Evolutionary conservation across 1,140 invertebrate genomes (phyloP).

Genomic region (Drosophila trapezifrons): DNA sequence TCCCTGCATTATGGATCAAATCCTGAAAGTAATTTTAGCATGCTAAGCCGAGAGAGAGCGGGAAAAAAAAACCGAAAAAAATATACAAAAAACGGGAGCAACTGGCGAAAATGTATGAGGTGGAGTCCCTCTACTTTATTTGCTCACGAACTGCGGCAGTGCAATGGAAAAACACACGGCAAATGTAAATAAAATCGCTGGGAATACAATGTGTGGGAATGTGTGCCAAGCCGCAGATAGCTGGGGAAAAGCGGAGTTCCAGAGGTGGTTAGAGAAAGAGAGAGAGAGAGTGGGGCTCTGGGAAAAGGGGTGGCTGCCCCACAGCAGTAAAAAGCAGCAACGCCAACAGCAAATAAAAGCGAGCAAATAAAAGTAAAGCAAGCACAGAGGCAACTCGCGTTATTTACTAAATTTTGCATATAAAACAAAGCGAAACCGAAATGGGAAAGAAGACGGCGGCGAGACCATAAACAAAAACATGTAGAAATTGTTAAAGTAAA

Average conservation of each 20-base stretch:
- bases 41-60: constrained; percentile 43
- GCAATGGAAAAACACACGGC: constrained; percentile 72
- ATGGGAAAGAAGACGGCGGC: constrained; percentile 14
- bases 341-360: constrained; percentile 71
- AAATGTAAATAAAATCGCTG: constrained; percentile 75
- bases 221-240: constrained; percentile 50
- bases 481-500: constrained; percentile 28
- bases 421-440: constrained; percentile 46
- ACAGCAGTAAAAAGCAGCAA: constrained; percentile 71
- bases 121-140: constrained; percentile 28
- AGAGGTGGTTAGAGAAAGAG: too few relatives aligned
- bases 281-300: neutral
- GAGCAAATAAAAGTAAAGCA: constrained; percentile 78
- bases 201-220: constrained; percentile 54
- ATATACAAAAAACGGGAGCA: constrained; percentile 10
- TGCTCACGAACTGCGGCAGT: constrained; percentile 74
- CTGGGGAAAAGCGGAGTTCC: constrained; percentile 4
- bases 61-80: neutral
- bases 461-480: constrained; percentile 37
- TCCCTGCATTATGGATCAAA: constrained; percentile 59
- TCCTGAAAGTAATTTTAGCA: constrained; percentile 65
- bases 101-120: constrained; percentile 25
- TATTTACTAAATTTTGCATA: constrained; percentile 82
- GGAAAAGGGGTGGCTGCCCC: constrained; percentile 16
- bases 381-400: constrained; percentile 64